phyloP scores from a whole-genome alignment of 2,113 vertebrate genomes.

The Pao palembangensis region DNA sequence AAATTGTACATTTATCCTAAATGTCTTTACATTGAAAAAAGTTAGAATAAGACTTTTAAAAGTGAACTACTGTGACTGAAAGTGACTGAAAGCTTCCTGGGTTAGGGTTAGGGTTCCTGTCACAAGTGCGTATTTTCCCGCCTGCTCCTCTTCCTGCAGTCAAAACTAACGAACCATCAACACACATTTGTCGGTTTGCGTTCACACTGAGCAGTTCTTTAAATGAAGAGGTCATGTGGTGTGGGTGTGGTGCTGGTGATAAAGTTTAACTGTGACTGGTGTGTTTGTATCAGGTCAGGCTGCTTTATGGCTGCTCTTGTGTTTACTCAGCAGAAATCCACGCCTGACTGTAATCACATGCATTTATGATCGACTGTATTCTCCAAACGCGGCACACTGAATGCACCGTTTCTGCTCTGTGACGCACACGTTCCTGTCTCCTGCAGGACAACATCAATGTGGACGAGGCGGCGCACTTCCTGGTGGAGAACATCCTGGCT shows the following conservation, averaged over 20 bases:
- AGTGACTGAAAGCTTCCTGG: no score
- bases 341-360: no score
- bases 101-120: no score
- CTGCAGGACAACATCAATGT: conserved; percentile 96
- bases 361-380: background rate
- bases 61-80: no score
- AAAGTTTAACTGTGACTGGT: no score
- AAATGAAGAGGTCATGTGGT: conserved; percentile 34
- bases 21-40: no score
- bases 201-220: conserved; percentile 9
- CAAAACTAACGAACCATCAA: no score
- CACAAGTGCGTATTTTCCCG: background rate
- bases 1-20: no score
- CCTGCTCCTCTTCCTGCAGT: background rate
- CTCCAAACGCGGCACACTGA: background rate
- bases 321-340: no score
- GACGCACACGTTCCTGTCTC: conserved; percentile 21
- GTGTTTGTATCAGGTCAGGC: no score
- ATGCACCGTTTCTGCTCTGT: background rate
- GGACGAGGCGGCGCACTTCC: conserved; percentile 91
- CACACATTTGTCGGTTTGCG: background rate
- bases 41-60: no score
- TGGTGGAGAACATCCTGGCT: conserved; percentile 91
- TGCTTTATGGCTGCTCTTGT: no score
- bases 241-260: background rate